Evolutionary conservation across 2,888 invertebrate genomes (phyloP), one percentile per base, ranked within the genome.

Genomic region (Periphyllus acericola): DNA sequence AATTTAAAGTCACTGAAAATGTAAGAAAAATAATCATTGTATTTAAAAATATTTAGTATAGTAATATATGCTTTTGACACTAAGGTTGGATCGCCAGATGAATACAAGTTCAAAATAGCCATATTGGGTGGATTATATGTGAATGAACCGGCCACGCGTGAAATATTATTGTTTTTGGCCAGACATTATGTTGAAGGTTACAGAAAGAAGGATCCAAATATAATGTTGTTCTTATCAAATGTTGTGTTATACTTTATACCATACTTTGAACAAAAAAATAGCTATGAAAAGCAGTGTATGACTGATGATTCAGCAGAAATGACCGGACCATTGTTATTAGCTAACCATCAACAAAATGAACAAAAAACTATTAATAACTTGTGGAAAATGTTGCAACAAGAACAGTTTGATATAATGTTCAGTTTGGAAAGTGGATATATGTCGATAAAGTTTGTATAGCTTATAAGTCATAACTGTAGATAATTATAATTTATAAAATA

Each of bases 51-150:
- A 36, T 25, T 46, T 66, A 11, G 8, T 52, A 29, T 52, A 29
- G 66, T 81, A 78, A 60, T 76, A 78, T 89, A 89, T 55, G 8
- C 85, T 89, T 83, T 87, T 89, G 89, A 90, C 90, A 91, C 91
- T n/a, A 91, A 96, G 96, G 93, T 95, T 89, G 96, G 95, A 0
- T 93, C 94, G 1, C 95, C 96, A 0, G 96, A 96, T 90, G 96
- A 97, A 91, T 93, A 93, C 2, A 97, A 97, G 92, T 95, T 96
- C 91, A 96, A 96, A 91, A 93, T 98, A 29, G 95, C 95, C 0
- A 91, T 98, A n/a, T 92, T 97, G 52, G 97, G 98, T 89, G 96
- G 97, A 84, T 91, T 97, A 83, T 96, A 95, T 91, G 95, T 94
- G 0, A 94, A 95, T 0, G 95, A 98, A 91, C 96, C 96, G 0